Base-by-base conservation (phyloP, 2,888 invertebrate genomes). In the Thecocarcelia acutangulata region DNA sequence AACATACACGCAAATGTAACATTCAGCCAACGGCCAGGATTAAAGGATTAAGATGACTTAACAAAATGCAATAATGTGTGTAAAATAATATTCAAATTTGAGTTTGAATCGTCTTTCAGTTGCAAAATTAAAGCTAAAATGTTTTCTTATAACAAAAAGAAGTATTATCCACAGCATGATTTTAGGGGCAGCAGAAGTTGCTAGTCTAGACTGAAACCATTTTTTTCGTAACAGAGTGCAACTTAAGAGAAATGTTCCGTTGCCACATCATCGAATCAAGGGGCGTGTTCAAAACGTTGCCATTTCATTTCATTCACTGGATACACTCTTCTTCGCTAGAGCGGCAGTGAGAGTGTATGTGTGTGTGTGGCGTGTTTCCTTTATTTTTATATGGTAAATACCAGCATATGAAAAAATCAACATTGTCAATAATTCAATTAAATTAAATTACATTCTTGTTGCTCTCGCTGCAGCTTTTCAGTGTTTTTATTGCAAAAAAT, bases 391-490 rank as follows among this genome's bases (percentile, higher is more conserved):
- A 13, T 33, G 15, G 37, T 33, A 66, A 66, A 72, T 72, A 72
- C 46, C 59, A 66, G 66, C 59, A 66, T 59, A 61, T 28, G 59
- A 66, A 73, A 33, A 33, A 44, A 66, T 46, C 56, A 19, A 66
- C 72, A 54, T 28, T 68, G 52, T 73, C 66, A 79, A 79, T 79
- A 73, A 79, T 78, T 78, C 72, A 66, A 72, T 73, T 73, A 66
- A 77, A 77, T 63, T 68, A 48, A 76, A 69, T 76, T 69, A 15
- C 46, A 19, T 59, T 64, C 40, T 28, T 44, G 52, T 13, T 66
- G 75, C 48, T 52, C 24, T 50, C 59, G 42, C 54, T 69, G 21
- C 50, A 54, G 28, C 11, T 19, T 52, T 50, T 6, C 17, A 24
- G 37, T 61, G 61, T 76, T 66, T 69, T 72, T 78, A 44, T 59